Base-by-base conservation (phyloP, 2,888 invertebrate genomes). In the Gari tellinella region DNA sequence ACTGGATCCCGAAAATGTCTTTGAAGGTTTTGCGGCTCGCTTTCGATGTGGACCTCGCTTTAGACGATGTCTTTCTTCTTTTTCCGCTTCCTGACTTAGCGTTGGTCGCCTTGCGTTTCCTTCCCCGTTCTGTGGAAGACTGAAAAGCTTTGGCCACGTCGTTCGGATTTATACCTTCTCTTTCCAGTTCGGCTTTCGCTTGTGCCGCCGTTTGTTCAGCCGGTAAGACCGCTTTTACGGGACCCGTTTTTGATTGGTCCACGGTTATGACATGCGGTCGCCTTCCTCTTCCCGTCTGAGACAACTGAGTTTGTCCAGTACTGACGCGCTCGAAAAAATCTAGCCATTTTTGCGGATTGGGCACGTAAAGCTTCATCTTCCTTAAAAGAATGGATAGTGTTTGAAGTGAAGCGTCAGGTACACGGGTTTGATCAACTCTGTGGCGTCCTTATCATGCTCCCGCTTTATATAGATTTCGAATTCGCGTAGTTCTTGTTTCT, bases 331-430 rank as follows among this genome's bases (percentile, higher is more conserved):
- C 65, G 37, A 74, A 74, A 26, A 62, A 76, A 15, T 67, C 52
- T n/a, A 81, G 52, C 73, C 78, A 78, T 14, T 66, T 63, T 46
- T 75, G 56, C 21, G 72, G 58, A 64, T 79, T 72, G 10, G 81
- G 79, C 5, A 81, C 60, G 48, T 81, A 81, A n/a, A 79, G n/a
- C 26, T 72, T 76, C 48, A 62, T 55, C 5, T 1, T 40, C 26
- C 31, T 48, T 40, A 62, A 38, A 41, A 52, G 61, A 70, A 56
- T 52, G 75, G 62, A 56, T 62, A 56, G n/a, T 23, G 68, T 51
- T 62, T 68, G 15, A 68, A 62, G 23, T 68, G 68, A 52, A 75
- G 75, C 53, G 77, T 78, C 1, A 78, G 17, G 19, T 60, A 40
- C 55, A 66, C 49, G 1, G 69, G 72, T 40, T 69, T 21, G 21